Percentiles rank a stretch among this genome's conserved stretches.
These are phyloP conservation scores for Deilephila porcellus DNA, from an alignment of 2,888 invertebrate genomes.

Conservation along the genomic window DNA sequence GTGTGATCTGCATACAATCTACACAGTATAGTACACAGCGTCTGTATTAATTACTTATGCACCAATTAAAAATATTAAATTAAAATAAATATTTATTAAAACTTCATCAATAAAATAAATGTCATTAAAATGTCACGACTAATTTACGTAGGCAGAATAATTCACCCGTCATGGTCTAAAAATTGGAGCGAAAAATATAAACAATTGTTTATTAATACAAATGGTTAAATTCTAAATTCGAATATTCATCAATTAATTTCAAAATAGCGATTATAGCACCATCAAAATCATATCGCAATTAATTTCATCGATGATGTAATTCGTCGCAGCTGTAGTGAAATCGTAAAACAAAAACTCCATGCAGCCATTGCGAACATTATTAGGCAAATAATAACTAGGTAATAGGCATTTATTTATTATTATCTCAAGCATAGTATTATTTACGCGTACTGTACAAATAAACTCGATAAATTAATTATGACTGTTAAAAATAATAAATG, in stretches of 20 bases:
- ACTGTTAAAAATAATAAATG: not conserved
- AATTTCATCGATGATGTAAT: slow-evolving; percentile 21
- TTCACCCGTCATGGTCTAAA: not conserved
- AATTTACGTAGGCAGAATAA: not conserved
- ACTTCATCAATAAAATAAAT: not conserved
- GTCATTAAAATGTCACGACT: not conserved
- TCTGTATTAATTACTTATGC: not conserved
- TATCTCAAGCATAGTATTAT: not conserved
- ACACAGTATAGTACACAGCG: not conserved
- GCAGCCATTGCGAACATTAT: not conserved
- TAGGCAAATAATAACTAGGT: not conserved
- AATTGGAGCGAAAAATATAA: not conserved
- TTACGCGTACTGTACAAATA: too few species aligned
- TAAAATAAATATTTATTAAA: not conserved
- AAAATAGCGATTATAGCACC: not conserved
- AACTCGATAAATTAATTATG: too few species aligned
- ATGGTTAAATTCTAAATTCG: not conserved
- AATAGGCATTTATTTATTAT: not conserved
- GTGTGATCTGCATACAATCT: not conserved
- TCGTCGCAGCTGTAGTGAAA: slow-evolving; percentile 19
- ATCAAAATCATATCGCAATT: slow-evolving; percentile 6
- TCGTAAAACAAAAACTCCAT: slow-evolving; percentile 5
- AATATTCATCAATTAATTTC: not conserved
- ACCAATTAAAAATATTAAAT: not conserved
- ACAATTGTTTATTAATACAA: not conserved